phyloP scores from a whole-genome alignment of 2,113 vertebrate species.

The Vimba vimba region DNA sequence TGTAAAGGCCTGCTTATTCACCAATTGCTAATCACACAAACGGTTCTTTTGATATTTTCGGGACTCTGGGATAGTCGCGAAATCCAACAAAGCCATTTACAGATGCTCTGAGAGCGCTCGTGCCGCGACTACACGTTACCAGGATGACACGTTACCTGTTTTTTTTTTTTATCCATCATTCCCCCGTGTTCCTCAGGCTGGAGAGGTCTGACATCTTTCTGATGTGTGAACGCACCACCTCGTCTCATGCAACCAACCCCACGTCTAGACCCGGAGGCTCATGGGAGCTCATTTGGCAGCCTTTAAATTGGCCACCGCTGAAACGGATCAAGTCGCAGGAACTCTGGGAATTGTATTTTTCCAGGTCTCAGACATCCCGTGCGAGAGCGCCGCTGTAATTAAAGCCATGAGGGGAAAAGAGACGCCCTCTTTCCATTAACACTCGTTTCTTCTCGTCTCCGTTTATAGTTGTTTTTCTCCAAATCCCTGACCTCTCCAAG shows the following conservation, averaged over 20 bases:
- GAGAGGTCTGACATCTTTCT: conserved; percentile 9
- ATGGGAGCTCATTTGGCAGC: conserved; percentile 48
- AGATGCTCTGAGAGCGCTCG: background rate
- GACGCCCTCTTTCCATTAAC: conserved; percentile 24
- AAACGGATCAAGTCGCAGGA: conserved; percentile 28
- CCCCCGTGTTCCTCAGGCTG: background rate
- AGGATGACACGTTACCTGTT: conserved; percentile 12
- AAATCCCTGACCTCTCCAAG: conserved; percentile 19
- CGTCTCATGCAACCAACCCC: conserved; percentile 15
- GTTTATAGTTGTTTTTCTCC: conserved; percentile 4
- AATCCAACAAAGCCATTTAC: conserved; percentile 53
- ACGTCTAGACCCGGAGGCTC: conserved; percentile 35
- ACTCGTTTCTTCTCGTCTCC: background rate
- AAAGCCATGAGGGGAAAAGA: conserved; percentile 16
- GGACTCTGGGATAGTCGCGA: conserved; percentile 1
- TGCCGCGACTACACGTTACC: conserved; percentile 42
- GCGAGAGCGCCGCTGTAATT: conserved; percentile 30
- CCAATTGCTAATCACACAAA: background rate
- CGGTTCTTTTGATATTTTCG: background rate
- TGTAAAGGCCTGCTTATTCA: conserved; percentile 44
- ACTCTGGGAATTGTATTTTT: conserved; percentile 43
- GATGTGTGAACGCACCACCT: background rate
- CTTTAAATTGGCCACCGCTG: conserved; percentile 26
- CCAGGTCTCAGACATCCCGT: conserved; percentile 26
- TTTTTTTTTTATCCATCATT: background rate